These are phyloP conservation scores for Margaritifera margaritifera DNA, from an alignment of 2,888 invertebrate species.

Conservation along the genomic window DNA sequence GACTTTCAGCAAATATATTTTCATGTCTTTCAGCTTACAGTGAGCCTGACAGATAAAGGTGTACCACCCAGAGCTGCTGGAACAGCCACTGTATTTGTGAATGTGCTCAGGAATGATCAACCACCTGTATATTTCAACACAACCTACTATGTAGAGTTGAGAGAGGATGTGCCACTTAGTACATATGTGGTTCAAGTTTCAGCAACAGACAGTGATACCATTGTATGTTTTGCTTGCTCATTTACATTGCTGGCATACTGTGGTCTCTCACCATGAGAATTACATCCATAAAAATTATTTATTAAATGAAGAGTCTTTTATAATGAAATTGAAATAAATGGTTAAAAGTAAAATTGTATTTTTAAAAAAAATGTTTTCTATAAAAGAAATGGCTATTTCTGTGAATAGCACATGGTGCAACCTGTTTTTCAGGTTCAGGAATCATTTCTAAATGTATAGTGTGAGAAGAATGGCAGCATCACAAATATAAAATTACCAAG, in stretches of 20 bases:
- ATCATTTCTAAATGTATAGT: no score
- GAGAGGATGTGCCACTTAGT: constrained; percentile 25
- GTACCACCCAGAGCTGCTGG: constrained; percentile 15
- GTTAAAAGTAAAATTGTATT: no score
- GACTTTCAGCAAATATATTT: constrained; percentile 1
- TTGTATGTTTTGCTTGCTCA: constrained; percentile 34
- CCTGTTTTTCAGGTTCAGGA: no score
- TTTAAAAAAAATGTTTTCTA: no score
- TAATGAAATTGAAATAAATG: no score
- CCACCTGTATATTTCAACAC: constrained; percentile 41
- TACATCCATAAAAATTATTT: no score
- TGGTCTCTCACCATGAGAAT: no score
- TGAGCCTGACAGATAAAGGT: constrained; percentile 46
- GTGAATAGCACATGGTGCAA: no score
- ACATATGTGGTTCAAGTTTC: constrained; percentile 31
- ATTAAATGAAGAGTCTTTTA: no score
- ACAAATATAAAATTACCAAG: no score
- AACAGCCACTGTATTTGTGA: constrained; percentile 38
- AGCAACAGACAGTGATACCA: constrained; percentile 46
- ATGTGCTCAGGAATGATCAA: constrained; percentile 41
- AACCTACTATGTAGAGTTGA: constrained; percentile 31
- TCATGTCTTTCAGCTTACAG: constrained; percentile 36
- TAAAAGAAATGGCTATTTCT: no score
- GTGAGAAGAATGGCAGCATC: no score
- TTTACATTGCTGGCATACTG: background rate